Percentiles rank a stretch among this genome's conserved stretches.
These are phyloP conservation scores for Euura saliciscinereae DNA, from an alignment of 1,140 invertebrate species.

Conservation along the genomic window DNA sequence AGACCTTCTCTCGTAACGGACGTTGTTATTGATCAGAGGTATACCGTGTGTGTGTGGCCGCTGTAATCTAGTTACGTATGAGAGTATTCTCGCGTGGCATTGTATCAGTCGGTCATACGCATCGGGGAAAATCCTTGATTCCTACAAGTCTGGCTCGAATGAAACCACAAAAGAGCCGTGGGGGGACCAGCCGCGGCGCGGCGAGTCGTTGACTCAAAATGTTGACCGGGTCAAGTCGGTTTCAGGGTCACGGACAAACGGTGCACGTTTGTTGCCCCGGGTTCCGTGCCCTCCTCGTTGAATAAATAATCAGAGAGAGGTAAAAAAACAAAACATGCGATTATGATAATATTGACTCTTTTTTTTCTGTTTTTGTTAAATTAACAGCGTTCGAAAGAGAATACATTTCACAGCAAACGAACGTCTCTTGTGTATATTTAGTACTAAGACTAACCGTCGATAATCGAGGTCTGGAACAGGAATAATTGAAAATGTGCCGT, in stretches of 20 bases:
- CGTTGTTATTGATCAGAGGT: background rate
- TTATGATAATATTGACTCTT: too few relatives aligned
- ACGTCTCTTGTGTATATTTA: too few relatives aligned
- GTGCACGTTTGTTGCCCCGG: background rate
- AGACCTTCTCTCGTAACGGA: background rate
- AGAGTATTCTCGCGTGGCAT: background rate
- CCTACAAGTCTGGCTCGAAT: background rate
- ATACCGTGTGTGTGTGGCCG: background rate
- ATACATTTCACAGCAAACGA: too few relatives aligned
- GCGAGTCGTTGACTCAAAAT: background rate
- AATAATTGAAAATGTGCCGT: too few relatives aligned
- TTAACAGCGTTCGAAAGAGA: too few relatives aligned
- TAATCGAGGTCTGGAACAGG: too few relatives aligned
- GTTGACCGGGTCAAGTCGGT: slow-evolving; percentile 2
- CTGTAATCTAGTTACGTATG: background rate
- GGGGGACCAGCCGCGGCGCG: background rate
- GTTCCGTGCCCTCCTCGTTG: too few relatives aligned
- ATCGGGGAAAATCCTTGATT: background rate
- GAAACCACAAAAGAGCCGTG: background rate
- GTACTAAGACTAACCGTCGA: too few relatives aligned
- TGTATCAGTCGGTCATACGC: background rate
- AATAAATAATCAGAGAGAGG: too few relatives aligned
- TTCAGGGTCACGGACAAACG: background rate
- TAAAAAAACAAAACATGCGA: too few relatives aligned
- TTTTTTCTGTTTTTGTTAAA: too few relatives aligned